Conservation (phyloP, 2,888 invertebrate genomes). For the Dusona sp. region DNA sequence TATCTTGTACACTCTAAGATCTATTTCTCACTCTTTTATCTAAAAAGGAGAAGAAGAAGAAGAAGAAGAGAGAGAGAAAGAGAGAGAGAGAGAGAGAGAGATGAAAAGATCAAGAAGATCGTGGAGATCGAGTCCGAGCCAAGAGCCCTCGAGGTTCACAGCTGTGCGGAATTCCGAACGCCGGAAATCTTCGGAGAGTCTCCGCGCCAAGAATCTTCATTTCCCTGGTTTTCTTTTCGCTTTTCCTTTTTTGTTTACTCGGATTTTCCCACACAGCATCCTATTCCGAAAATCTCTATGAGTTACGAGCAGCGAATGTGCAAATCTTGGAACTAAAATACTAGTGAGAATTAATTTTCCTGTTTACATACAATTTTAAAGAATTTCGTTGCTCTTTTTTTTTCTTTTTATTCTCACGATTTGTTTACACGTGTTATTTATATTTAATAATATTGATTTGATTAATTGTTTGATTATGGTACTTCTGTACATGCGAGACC, state of each 20-base stretch:
- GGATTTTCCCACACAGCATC: not conserved
- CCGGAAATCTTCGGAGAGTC: slow-evolving; percentile 33
- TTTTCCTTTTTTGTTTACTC: not conserved
- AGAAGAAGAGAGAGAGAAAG: not conserved
- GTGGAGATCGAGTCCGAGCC: slow-evolving; percentile 13
- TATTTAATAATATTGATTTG: not conserved
- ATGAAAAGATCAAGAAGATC: slow-evolving; percentile 16
- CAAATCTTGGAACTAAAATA: not conserved
- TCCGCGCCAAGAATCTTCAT: not conserved
- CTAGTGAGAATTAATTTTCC: not conserved
- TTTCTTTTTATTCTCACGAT: not conserved
- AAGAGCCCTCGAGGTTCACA: slow-evolving; percentile 12
- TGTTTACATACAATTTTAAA: not conserved
- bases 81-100: not conserved
- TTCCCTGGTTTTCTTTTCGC: not conserved
- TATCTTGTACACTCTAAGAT: slow-evolving; percentile 14
- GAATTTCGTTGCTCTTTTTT: not conserved
- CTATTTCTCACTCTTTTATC: slow-evolving; percentile 30
- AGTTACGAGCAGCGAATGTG: not conserved
- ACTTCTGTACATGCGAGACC: slow-evolving; percentile 64
- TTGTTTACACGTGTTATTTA: not conserved
- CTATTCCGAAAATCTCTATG: not conserved
- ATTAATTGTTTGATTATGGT: slow-evolving; percentile 5
- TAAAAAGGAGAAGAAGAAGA: not conserved
- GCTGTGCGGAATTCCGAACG: slow-evolving; percentile 18